phyloP scores from a whole-genome alignment of 2,888 invertebrate species.

The Pristionchus fissidentatus region DNA sequence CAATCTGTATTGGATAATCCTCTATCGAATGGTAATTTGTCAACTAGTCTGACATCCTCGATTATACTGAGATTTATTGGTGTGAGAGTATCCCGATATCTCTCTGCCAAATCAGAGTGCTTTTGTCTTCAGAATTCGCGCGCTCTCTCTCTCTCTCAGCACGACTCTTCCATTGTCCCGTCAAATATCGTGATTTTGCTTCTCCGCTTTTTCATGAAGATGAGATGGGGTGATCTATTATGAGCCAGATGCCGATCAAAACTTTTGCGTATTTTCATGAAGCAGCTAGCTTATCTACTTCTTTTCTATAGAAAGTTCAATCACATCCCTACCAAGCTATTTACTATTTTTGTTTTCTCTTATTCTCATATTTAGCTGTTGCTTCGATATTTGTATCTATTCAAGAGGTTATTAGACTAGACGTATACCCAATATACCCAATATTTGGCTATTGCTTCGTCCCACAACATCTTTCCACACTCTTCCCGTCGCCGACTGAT shows the following conservation, averaged over 20 bases:
- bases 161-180: neutral
- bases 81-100: neutral
- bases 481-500: neutral
- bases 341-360: too few species aligned
- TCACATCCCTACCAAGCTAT: too few species aligned
- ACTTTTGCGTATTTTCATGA: slow-evolving; percentile 10
- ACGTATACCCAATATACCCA: too few species aligned
- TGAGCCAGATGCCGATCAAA: neutral
- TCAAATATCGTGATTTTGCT: neutral
- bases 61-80: slow-evolving; percentile 38
- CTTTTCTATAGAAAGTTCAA: neutral
- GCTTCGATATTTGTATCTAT: too few species aligned
- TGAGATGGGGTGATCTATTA: too few species aligned
- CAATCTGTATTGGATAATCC: too few species aligned
- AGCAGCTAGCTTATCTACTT: neutral
- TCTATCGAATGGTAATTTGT: slow-evolving; percentile 4
- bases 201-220: slow-evolving; percentile 30
- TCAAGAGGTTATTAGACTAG: too few species aligned
- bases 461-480: neutral
- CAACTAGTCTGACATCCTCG: neutral
- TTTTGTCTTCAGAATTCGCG: neutral
- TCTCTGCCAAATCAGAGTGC: neutral
- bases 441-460: neutral
- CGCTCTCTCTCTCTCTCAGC: neutral
- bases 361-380: too few species aligned